These are phyloP conservation scores for Esperia sulphurella DNA, from an alignment of 2,888 invertebrate genomes.

Conservation along the genomic window DNA sequence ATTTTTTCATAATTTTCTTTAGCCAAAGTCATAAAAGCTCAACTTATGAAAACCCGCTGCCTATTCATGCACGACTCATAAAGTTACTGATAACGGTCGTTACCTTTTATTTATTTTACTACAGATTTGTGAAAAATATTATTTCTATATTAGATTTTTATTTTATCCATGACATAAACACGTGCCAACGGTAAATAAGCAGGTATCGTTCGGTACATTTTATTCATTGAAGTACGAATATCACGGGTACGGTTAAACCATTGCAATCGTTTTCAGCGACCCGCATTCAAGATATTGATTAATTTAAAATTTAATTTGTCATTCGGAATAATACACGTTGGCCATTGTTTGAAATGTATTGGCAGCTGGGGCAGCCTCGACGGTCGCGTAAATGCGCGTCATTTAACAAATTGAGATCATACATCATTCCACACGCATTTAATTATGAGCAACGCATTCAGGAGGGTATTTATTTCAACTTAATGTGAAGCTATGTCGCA, in stretches of 20 bases:
- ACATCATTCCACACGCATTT: constrained; percentile 44
- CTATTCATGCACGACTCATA: no score
- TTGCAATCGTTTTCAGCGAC: constrained; percentile 8
- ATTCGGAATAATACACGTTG: constrained; percentile 38
- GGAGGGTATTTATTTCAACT: constrained; percentile 25
- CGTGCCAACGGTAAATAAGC: not conserved
- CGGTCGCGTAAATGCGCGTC: constrained; percentile 46
- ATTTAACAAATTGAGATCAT: constrained; percentile 58
- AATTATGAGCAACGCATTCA: constrained; percentile 9
- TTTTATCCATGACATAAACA: no score
- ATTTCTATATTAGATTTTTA: no score
- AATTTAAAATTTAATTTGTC: constrained; percentile 36
- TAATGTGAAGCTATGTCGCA: constrained; percentile 21
- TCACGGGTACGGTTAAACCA: constrained; percentile 4
- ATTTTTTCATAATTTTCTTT: no score
- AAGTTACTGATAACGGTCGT: no score
- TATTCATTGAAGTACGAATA: constrained; percentile 2
- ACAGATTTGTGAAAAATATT: no score
- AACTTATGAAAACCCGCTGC: no score
- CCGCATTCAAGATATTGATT: constrained; percentile 24
- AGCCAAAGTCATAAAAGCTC: no score
- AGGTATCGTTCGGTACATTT: not conserved
- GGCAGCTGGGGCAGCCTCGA: constrained; percentile 44
- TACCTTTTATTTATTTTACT: no score
- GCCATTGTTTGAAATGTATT: constrained; percentile 45